Conservation (phyloP, 2,113 vertebrate genomes). For the Pachyramphus minor region DNA sequence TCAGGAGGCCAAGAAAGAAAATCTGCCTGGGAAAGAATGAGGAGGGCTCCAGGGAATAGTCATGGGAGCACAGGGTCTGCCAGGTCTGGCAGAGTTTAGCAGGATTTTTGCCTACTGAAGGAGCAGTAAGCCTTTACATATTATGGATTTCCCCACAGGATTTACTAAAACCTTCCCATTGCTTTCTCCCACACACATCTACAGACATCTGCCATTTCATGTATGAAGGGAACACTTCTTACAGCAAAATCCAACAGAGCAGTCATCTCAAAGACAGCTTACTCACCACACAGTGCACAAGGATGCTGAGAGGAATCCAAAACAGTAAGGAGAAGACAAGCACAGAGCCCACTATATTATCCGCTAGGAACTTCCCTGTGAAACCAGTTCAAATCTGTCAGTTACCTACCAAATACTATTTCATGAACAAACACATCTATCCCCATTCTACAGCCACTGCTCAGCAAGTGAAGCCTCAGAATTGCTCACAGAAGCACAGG, state of each 20-base stretch:
- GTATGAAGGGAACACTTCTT: neutral
- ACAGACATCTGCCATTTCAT: neutral
- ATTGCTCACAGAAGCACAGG: neutral
- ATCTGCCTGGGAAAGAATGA: neutral
- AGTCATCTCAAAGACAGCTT: neutral
- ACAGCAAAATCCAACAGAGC: neutral
- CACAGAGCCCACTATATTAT: slow-evolving; percentile 98
- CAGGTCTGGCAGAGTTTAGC: neutral
- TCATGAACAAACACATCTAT: neutral
- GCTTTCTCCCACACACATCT: neutral
- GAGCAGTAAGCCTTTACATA: neutral
- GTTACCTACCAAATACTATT: neutral
- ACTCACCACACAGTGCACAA: slow-evolving; percentile 98
- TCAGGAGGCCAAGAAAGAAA: neutral
- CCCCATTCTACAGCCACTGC: neutral
- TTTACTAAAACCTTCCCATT: neutral
- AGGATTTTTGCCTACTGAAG: neutral
- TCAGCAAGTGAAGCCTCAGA: neutral
- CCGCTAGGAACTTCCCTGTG: slow-evolving; percentile 94
- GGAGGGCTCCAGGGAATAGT: neutral
- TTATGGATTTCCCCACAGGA: neutral
- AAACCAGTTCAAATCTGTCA: neutral
- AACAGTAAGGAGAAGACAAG: slow-evolving; percentile 95
- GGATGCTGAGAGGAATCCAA: slow-evolving; percentile 97
- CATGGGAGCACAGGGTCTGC: neutral